Base-by-base conservation (phyloP, 2,888 invertebrate species). In the Acronicta alni region DNA sequence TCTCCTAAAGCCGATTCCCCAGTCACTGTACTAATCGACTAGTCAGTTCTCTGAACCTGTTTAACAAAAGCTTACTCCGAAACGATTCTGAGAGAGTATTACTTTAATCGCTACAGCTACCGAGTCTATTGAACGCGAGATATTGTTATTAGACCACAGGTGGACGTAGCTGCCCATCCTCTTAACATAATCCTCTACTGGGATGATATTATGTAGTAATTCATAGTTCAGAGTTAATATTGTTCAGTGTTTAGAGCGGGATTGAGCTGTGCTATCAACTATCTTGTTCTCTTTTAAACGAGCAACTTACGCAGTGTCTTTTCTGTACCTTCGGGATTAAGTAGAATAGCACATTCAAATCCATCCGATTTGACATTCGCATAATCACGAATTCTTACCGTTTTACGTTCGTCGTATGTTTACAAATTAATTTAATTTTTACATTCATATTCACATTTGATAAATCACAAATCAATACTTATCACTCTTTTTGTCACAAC, bases 141-240 rank as follows among this genome's bases (percentile, higher is more conserved):
- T 30, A 61, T 38, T 43, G 42, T 47, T 38, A 23, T 15, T 44
- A 39, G 32, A 30, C 17, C 49, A 32, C 49, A 64, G 57, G 43
- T 64, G 46, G 16, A 45, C 32, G 14, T 38, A n/a, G 20, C 39
- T 26, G 39, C 41, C n/a, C 35, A 43, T 39, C n/a, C n/a, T 17
- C 26, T 14, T 14, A 17, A 48, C 18, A 9, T 63, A 44, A 63
- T 49, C 32, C 45, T 32, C 10, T 18, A 10, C 15, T 18, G 20
- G 32, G 32, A 32, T 32, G 14, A 4, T 14, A 32, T 32, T 32
- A 32, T 32, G n/a, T n/a, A 35, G n/a, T 14, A n/a, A n/a, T 7
- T 35, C n/a, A n/a, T n/a, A n/a, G n/a, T n/a, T n/a, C n/a, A n/a
- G n/a, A 35, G 35, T 6, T n/a, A n/a, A 7, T n/a, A 4, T 35